Base-by-base conservation (phyloP, 2,113 vertebrate species). In the Sclerurus mexicanus region DNA sequence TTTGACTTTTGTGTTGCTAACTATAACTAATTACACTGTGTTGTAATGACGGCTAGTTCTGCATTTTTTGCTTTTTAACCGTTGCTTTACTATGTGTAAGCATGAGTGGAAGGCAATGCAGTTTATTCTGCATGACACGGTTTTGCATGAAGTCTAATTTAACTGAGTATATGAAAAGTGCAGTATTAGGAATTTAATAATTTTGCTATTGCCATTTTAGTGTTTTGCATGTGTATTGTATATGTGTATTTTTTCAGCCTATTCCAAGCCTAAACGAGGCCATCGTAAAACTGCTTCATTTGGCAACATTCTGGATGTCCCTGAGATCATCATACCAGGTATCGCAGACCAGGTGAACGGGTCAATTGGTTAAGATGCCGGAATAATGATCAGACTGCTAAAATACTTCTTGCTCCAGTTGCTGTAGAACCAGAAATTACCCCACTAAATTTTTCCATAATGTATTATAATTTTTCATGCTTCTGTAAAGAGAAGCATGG, bases 281-380 rank as follows among this genome's bases (percentile, higher is more conserved):
- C 99, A 99, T 97, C 99, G 99, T 99, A 99, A 99, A 99, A 99
- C 99, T 75, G 99, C 99, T 97, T 99, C 99, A 94, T 99, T 98
- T 98, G 99, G 99, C 98, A 99, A 99, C 99, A 99, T 99, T 99
- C 99, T 99, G 99, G 99, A 99, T 98, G 98, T 99, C 98, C 99
- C 99, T 98, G 99, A 99, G 99, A 99, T 99, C 99, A 98, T 99
- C 99, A 98, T 99, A 98, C 98, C 99, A 99, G 99, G 99, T 99
- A 99, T 98, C 98, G 96, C 96, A 97, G 98, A 96, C 97, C 96
- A 97, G 94, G 94, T 97, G 95, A 97, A 93, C 92, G 97, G 97
- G 96, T 98, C 97, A 89, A 4, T 97, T 97, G 96, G 79, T 97
- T 97, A 92, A 96, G 95, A 95, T 97, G 95, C 96, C 33, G 33